These are phyloP conservation scores for Phymatocera aterrima DNA, from an alignment of 2,888 invertebrate species.

Conservation along the genomic window DNA sequence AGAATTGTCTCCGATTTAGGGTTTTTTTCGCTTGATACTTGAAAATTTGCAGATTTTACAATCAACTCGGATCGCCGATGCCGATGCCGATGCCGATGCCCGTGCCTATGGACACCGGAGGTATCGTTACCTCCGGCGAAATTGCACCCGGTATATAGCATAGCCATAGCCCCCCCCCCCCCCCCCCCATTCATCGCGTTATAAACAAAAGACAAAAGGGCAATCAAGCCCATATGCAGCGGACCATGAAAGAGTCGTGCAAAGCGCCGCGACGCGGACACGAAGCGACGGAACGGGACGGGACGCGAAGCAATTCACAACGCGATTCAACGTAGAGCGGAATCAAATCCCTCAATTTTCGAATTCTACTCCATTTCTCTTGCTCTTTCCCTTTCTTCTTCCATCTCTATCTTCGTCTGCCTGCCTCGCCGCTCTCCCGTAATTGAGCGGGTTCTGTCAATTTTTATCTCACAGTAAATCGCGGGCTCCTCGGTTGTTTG, in stretches of 20 bases:
- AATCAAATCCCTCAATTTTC: conserved; percentile 4
- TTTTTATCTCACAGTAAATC: neutral
- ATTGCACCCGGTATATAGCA: neutral
- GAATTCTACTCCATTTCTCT: neutral
- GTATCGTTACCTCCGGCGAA: neutral
- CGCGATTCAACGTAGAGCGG: too few species aligned
- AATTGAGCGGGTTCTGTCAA: neutral
- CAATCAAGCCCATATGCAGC: conserved; percentile 60
- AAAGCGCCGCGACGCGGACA: neutral
- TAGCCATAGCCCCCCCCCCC: neutral
- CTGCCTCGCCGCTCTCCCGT: too few species aligned
- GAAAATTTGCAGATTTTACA: neutral
- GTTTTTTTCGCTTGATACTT: neutral
- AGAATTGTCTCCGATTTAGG: neutral
- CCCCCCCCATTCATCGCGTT: conserved; percentile 2
- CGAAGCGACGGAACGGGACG: neutral
- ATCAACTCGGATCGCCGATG: neutral
- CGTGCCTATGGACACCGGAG: too few species aligned
- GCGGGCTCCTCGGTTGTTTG: neutral
- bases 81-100: too few species aligned
- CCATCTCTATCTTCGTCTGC: neutral
- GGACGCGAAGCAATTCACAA: neutral
- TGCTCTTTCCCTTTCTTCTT: too few species aligned
- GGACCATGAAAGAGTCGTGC: conserved; percentile 57
- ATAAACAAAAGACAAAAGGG: conserved; percentile 61